Base-by-base conservation (phyloP, 2,113 vertebrate species). In the Sterrhoptilus dennistouni region DNA sequence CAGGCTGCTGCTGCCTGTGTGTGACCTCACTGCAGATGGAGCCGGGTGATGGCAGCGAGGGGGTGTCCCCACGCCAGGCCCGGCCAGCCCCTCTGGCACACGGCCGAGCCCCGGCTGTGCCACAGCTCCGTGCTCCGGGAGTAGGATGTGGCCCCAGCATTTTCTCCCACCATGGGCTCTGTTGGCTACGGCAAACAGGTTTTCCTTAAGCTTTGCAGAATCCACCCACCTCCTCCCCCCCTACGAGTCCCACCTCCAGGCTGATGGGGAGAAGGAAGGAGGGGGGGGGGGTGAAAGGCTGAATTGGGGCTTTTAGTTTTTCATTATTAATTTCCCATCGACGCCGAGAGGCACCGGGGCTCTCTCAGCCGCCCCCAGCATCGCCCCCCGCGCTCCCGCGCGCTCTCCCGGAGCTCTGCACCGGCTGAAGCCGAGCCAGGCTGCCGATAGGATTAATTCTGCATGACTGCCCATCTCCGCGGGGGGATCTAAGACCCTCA, bases 401-500 rank as follows among this genome's bases (percentile, higher is more conserved):
- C 38, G 75, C 95, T 87, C 95, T 95, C 92, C 90, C 47, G 90
- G 94, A 97, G 96, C 95, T 95, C 76, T 68, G 94, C 83, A 89
- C 96, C 79, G 94, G 97, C 90, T 91, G 76, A 94, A 95, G 96
- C 88, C 63, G 87, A 95, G 96, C 92, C 94, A 87, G 96, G 93
- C 96, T 94, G 96, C 83, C 64, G 90, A 97, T 96, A 97, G 98
- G 98, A 98, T 98, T 98, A 98, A 98, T 98, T 97, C 98, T 98
- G 98, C 98, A 97, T 98, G 98, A 98, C 98, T 98, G 98, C 97
- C 97, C 94, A 74, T 90, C 98, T 97, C 98, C 96, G 94, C 97
- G 90, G 98, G 98, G 98, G 98, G 97, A 96, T 93, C 96, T 79
- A 91, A 97, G 98, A 98, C 98, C 98, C 98, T 98, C 97, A 96